Base-by-base conservation (phyloP, 2,113 vertebrate species). In the Cyprinodon variegatus region DNA sequence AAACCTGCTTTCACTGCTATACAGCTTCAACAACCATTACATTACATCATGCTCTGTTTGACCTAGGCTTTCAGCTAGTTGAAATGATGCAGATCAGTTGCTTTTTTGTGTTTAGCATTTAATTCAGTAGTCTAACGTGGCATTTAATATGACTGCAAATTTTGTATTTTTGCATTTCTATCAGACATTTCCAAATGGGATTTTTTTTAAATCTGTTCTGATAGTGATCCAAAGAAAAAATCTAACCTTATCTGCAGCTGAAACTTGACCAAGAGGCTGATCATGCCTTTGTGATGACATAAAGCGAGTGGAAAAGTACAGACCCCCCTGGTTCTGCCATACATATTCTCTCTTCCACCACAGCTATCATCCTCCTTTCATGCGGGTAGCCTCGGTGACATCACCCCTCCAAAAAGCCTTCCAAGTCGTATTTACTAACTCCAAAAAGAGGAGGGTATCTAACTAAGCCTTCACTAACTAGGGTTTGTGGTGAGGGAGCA, bases 261-360 rank as follows among this genome's bases (percentile, higher is more conserved):
- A 89, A 90, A 90, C 83, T 74, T 81, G 82, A 88, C 78, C 84
- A 77, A 69, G 74, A 68, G 78, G 83, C 86, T 77, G 29, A 88
- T 89, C 86, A 86, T 93, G 77, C 89, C 86, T 92, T 79, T 83
- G 84, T 61, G 87, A 88, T 92, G 89, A 93, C 90, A 91, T 77
- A 74, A 46, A 70, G 79, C 46, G 37, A 87, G 87, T 90, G 90
- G 90, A 92, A 93, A 93, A 91, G 82, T 89, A 91, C 92, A 90
- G 84, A 84, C 80, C 85, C 88, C 84, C 84, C 77, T 79, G 78
- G 61, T 84, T 83, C 89, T 81, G 66, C 65, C 66, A 86, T 88
- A 74, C 71, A 80, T 83, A 84, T 73, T 83, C 85, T 89, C 77
- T 88, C 70, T 83, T 89, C 73, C 14, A 3, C 82, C 75, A 36